Conservation (phyloP, 2,113 vertebrate genomes). For the Aspidoscelis tigris region DNA sequence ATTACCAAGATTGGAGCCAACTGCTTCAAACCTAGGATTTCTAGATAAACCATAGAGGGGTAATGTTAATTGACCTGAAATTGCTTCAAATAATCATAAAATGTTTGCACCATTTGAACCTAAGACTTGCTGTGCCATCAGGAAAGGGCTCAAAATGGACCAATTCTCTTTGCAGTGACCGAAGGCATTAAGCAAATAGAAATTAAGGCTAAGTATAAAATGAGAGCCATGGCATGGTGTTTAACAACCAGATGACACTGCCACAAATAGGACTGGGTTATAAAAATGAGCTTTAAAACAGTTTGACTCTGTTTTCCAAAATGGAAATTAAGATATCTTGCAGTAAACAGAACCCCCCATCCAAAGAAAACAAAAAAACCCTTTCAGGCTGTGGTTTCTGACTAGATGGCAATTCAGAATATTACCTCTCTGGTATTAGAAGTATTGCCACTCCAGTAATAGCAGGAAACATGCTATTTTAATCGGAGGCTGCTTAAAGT, state of each 20-base stretch:
- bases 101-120: background rate
- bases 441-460: background rate
- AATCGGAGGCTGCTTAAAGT: slow-evolving; percentile 15
- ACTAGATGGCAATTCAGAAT: slow-evolving; percentile 50
- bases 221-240: background rate
- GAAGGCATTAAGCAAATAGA: background rate
- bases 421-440: slow-evolving; percentile 38
- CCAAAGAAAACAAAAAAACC: slow-evolving; percentile 21
- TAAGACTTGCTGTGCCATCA: background rate
- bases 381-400: slow-evolving; percentile 39
- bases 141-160: background rate
- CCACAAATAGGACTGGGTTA: background rate
- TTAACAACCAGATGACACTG: background rate
- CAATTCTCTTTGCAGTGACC: background rate
- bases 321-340: slow-evolving; percentile 43
- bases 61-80: background rate
- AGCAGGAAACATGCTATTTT: slow-evolving; percentile 39
- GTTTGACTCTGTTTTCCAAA: background rate
- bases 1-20: no score
- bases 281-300: background rate
- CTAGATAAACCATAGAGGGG: no score
- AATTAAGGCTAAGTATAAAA: background rate
- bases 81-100: background rate
- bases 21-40: no score
- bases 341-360: slow-evolving; percentile 44